phyloP scores from a whole-genome alignment of 2,797 vertebrate genomes.

The Cirrhinus molitorella region DNA sequence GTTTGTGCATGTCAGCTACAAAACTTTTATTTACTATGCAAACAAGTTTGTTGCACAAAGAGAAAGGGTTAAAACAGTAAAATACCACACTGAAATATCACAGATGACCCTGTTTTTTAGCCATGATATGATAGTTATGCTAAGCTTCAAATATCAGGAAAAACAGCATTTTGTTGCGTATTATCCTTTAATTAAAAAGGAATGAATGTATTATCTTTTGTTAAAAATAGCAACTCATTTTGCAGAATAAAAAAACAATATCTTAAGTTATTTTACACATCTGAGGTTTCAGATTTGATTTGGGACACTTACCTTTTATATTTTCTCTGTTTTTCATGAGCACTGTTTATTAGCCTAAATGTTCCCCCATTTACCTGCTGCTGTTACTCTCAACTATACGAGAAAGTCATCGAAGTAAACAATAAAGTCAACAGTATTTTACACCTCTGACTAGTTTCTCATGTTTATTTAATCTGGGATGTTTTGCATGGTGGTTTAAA shows the following conservation, averaged over 20 bases:
- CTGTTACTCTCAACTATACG: slow-evolving; percentile 22
- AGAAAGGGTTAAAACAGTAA: slow-evolving; percentile 72
- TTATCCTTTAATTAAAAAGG: slow-evolving; percentile 23
- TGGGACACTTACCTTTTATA: slow-evolving; percentile 50
- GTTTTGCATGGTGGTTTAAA: neutral
- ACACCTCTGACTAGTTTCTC: neutral
- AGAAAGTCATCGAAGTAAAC: neutral
- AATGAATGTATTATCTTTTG: slow-evolving; percentile 60
- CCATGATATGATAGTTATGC: slow-evolving; percentile 49
- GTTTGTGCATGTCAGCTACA: slow-evolving; percentile 87
- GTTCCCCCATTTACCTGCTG: slow-evolving; percentile 24
- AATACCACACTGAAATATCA: slow-evolving; percentile 67
- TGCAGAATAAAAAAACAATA: slow-evolving; percentile 73
- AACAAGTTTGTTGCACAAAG: slow-evolving; percentile 92
- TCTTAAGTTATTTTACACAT: slow-evolving; percentile 69
- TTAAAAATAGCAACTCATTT: slow-evolving; percentile 61
- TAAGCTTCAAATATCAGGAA: slow-evolving; percentile 28
- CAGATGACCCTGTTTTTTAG: slow-evolving; percentile 56
- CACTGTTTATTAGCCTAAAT: slow-evolving; percentile 28
- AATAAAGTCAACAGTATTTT: slow-evolving; percentile 40
- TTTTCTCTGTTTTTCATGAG: slow-evolving; percentile 48
- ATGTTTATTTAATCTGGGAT: neutral
- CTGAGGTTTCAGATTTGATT: slow-evolving; percentile 56
- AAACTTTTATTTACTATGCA: slow-evolving; percentile 97
- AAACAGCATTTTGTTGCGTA: neutral